These are phyloP conservation scores for Epistrophe grossulariae DNA, from an alignment of 2,888 invertebrate species.

Conservation along the genomic window DNA sequence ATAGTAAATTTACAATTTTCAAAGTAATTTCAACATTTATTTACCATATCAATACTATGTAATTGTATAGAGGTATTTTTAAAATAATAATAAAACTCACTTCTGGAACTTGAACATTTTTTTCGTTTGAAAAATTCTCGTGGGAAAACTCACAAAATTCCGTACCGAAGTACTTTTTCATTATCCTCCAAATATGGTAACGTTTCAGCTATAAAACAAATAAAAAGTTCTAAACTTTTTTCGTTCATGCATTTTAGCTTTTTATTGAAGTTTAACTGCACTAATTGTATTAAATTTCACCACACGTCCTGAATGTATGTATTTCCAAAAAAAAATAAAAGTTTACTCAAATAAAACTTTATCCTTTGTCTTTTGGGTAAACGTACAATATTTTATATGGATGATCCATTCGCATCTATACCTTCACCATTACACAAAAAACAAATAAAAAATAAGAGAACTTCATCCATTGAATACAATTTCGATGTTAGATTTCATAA, in stretches of 20 bases:
- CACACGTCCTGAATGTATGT: slow-evolving; percentile 5
- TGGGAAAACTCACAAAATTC: background rate
- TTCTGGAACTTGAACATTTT: background rate
- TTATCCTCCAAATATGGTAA: slow-evolving; percentile 7
- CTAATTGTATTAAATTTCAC: slow-evolving; percentile 34
- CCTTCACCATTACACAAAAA: background rate
- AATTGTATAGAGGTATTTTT: too few relatives aligned
- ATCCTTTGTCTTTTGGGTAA: slow-evolving; percentile 29
- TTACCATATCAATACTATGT: too few relatives aligned
- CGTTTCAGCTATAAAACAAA: slow-evolving; percentile 12
- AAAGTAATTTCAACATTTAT: too few relatives aligned
- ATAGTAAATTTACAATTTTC: too few relatives aligned
- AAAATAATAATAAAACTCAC: background rate
- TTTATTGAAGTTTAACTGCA: slow-evolving; percentile 21
- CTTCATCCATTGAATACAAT: slow-evolving; percentile 12
- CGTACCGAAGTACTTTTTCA: background rate
- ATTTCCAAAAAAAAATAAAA: background rate
- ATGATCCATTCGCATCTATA: background rate
- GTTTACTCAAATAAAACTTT: slow-evolving; percentile 38
- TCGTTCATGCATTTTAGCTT: slow-evolving; percentile 7
- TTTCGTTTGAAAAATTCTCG: background rate
- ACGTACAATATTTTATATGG: background rate
- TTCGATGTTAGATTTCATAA: slow-evolving; percentile 28
- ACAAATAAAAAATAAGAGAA: background rate
- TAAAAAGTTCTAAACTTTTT: slow-evolving; percentile 11